These are phyloP conservation scores for Chironomus striatipennis DNA, from an alignment of 1,140 invertebrate species.

Conservation along the genomic window DNA sequence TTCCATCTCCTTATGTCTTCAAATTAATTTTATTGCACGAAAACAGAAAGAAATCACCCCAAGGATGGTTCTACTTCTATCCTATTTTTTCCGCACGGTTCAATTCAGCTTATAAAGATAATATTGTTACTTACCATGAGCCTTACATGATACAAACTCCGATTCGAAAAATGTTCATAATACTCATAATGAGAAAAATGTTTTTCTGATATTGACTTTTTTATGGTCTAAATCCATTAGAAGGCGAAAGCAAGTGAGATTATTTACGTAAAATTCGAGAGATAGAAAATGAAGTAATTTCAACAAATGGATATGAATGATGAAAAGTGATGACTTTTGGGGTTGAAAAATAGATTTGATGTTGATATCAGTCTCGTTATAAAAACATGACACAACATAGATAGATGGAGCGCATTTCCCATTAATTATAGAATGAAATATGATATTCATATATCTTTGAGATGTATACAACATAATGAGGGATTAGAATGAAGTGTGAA, in stretches of 20 bases:
- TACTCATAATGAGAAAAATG: background rate
- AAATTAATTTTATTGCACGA: background rate
- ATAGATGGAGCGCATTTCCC: too few relatives aligned
- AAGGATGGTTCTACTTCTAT: background rate
- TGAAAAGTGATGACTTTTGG: conserved; percentile 1
- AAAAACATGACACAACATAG: too few relatives aligned
- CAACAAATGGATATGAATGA: background rate
- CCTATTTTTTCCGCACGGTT: background rate
- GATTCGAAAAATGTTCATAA: background rate
- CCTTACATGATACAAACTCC: background rate
- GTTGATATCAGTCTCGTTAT: too few relatives aligned
- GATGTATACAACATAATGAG: too few relatives aligned
- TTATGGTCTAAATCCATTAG: background rate
- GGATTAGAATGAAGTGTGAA: too few relatives aligned
- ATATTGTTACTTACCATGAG: too few relatives aligned
- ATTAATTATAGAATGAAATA: too few relatives aligned
- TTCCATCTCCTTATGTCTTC: background rate
- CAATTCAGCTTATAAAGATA: background rate
- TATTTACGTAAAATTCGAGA: background rate
- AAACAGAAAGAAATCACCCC: background rate
- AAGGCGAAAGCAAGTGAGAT: background rate
- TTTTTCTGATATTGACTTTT: background rate
- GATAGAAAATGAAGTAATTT: conserved; percentile 14
- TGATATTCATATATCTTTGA: too few relatives aligned
- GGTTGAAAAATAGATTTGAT: background rate